A percentile compares a stretch with the other conserved stretches of the same genome.
These are phyloP conservation scores for Tortricodes alternella DNA, from an alignment of 2,888 invertebrate genomes.

Conservation along the genomic window DNA sequence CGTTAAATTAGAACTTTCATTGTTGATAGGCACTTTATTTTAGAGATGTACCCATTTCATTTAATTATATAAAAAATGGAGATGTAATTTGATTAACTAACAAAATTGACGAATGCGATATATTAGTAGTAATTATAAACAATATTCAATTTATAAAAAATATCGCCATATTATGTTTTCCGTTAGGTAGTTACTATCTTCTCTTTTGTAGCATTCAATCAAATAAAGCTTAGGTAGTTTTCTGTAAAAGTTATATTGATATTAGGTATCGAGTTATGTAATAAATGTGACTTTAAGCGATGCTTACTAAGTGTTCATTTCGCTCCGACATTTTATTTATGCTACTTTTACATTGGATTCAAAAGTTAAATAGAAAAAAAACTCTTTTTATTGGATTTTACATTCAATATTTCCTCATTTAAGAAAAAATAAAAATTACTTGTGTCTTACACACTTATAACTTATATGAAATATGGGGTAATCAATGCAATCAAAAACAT, in stretches of 20 bases:
- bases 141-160: background rate
- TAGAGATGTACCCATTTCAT: conserved; percentile 8
- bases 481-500: conserved; percentile 75
- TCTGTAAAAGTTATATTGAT: conserved; percentile 53
- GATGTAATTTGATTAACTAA: background rate
- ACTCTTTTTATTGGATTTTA: background rate
- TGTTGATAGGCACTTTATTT: conserved; percentile 19
- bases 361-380: background rate
- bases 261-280: conserved; percentile 58
- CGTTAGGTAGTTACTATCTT: conserved; percentile 36
- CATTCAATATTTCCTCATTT: too few species aligned
- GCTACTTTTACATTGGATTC: background rate
- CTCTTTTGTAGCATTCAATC: conserved; percentile 37
- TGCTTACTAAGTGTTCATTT: conserved; percentile 29
- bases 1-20: conserved; percentile 31
- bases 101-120: background rate
- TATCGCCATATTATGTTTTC: conserved; percentile 20
- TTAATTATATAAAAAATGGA: background rate
- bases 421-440: background rate
- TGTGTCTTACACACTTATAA: conserved; percentile 32
- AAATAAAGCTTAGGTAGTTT: conserved; percentile 43
- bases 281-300: conserved; percentile 78
- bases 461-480: conserved; percentile 56
- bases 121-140: background rate
- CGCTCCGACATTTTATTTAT: background rate